Base-by-base conservation (phyloP, 2,888 invertebrate genomes). In the Biston betularia region DNA sequence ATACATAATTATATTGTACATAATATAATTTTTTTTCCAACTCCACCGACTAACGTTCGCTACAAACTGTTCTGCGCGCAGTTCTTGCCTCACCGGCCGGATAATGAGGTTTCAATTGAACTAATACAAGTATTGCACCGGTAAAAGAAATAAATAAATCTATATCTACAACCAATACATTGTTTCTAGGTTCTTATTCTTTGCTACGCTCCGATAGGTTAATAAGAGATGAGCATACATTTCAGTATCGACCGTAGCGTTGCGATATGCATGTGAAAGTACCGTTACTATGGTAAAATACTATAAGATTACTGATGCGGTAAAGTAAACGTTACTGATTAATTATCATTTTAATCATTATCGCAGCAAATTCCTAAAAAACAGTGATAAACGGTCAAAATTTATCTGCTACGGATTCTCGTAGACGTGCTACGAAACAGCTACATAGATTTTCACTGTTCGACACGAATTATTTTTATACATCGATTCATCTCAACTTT, bases 351-450 rank as follows among this genome's bases (percentile, higher is more conserved):
- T 63, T 68, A 64, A 61, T 66, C 50, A 61, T 14, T 49, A 57
- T 54, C 60, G 45, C 35, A 42, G 55, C 44, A 9, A 66, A 62
- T 63, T 61, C 49, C 54, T 45, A 59, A 63, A 58, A 60, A 34
- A 42, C 44, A 9, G 53, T 55, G 48, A 54, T 56, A 63, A 54
- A 38, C 34, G 45, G 62, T 56, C 10, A 53, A 70, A 63, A 69
- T 45, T 57, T 64, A 45, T 60, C 68, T 75, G 71, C 90, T 90
- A 91, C 91, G 86, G 72, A 66, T 68, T 72, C 70, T 81, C 89
- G 90, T 91, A 90, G 90, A 81, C 65, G 75, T 72, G 84, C 91
- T 91, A 92, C 91, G 90, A 78, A 75, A 69, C 53, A 75, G 88
- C 91, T 90, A 90, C 90, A 14, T 0, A 38, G 14, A 56, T 56